These are phyloP conservation scores for Fregata magnificens DNA, from an alignment of 2,113 vertebrate genomes.

Conservation along the genomic window DNA sequence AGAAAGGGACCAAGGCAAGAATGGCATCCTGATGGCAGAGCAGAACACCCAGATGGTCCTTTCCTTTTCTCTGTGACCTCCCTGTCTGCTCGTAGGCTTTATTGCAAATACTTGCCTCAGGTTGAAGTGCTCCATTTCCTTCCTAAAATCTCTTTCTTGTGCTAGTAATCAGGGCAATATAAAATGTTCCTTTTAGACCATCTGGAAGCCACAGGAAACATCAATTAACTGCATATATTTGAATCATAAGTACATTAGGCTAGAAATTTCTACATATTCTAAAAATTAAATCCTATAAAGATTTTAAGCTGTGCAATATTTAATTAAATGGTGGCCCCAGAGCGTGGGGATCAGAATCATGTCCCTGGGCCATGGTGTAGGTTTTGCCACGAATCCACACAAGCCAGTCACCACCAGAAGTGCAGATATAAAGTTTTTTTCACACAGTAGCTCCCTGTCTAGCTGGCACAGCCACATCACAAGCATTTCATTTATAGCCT, in stretches of 20 bases:
- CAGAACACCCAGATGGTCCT: neutral
- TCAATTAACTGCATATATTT: conserved; percentile 66
- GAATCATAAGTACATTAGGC: conserved; percentile 55
- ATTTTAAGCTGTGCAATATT: neutral
- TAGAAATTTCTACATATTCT: conserved; percentile 38
- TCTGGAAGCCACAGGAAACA: conserved; percentile 66
- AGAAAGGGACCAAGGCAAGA: neutral
- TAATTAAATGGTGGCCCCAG: conserved; percentile 10
- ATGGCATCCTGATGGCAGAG: neutral
- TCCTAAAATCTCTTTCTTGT: conserved; percentile 41
- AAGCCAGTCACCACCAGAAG: neutral
- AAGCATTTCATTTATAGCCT: conserved; percentile 11
- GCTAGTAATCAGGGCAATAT: conserved; percentile 50
- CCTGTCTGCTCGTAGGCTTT: neutral
- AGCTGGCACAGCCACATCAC: neutral
- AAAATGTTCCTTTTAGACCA: conserved; percentile 59
- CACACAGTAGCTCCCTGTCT: neutral
- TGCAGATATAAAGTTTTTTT: neutral
- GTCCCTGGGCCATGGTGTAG: neutral
- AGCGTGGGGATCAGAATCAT: neutral
- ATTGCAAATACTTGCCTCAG: conserved; percentile 26
- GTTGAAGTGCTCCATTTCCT: conserved; percentile 55
- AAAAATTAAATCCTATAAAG: conserved; percentile 19
- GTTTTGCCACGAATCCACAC: neutral
- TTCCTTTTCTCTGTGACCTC: neutral